Evolutionary conservation across 2,113 vertebrate species (phyloP).

Genomic region (Hippopotamus amphibius): DNA sequence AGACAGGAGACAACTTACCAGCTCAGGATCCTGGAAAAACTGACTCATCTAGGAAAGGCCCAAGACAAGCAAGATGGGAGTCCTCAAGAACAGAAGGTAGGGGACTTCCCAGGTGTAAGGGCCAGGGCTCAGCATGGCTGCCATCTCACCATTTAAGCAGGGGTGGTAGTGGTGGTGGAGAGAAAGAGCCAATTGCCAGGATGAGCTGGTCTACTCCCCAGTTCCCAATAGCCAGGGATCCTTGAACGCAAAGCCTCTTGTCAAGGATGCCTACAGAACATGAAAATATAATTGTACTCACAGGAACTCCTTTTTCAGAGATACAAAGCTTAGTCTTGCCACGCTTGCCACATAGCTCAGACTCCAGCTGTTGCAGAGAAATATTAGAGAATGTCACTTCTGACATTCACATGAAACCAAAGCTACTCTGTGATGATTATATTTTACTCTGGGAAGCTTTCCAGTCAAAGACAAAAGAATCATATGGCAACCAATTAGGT

Average conservation of each 20-base stretch:
- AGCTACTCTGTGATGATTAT: neutral
- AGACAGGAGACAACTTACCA: neutral
- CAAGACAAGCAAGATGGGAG: neutral
- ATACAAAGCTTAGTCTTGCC: neutral
- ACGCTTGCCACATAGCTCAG: neutral
- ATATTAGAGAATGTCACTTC: neutral
- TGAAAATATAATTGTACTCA: neutral
- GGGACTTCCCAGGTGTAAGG: fast-evolving
- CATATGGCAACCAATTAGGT: neutral
- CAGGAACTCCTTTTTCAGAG: neutral
- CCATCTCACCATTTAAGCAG: neutral
- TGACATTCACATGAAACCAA: neutral
- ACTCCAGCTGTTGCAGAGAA: neutral
- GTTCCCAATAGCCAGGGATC: neutral
- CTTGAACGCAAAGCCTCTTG: neutral
- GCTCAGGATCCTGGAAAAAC: neutral
- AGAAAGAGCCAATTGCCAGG: neutral
- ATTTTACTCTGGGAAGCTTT: neutral
- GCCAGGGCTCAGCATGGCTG: neutral
- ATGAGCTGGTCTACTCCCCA: neutral
- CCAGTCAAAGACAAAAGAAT: neutral
- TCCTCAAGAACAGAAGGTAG: neutral
- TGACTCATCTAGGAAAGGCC: neutral
- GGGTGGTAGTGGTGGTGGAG: neutral
- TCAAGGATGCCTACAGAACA: neutral